Base-by-base conservation (phyloP, 1,140 invertebrate genomes). In the Ceratosolen solmsi region DNA sequence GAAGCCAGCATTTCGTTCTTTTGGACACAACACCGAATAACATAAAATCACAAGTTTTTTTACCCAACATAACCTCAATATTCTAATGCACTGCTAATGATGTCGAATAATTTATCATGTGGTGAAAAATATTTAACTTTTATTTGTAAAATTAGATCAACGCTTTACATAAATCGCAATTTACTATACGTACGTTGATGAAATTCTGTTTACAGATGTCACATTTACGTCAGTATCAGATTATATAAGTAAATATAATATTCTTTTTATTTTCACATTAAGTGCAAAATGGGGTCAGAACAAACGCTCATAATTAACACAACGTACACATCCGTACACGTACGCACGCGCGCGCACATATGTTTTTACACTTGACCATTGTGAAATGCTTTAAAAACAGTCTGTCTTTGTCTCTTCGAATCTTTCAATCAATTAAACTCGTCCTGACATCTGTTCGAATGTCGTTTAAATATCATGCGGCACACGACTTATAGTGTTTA, bases 11-110 rank as follows among this genome's bases (percentile, higher is more conserved):
- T 58, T 73, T 78, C 8, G 75, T 78, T 54, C 49, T 33, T 60
- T 51, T 9, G 2, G 58, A 9, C 33, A 30, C 1, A 0, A 76
- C 65, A 38, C 15, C 27, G 15, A 82, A 54, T 25, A 77, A 38
- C 17, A 51, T 38, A 9, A 9, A 7, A 60, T 60, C 63, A 22
- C 49, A 46, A 8, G 33, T 9, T 0, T 20, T 81, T 46, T 3
- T n/a, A 0, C 27, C 36, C 9, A 78, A 78, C 74, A 78, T 82
- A 77, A 82, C 80, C 74, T 78, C 54, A 38, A 49, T 36, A 54
- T 65, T 30, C 15, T 5, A 51, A 73, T 27, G 0, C n/a, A 49
- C 7, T 22, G 9, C 65, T 63, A 20, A 63, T 22, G 20, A 63
- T 2, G 5, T 8, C 20, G 30, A 63, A 63, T 11, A 22, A 30